These are phyloP conservation scores for Calcarius lapponicus DNA, from an alignment of 2,797 vertebrate genomes.

Conservation along the genomic window DNA sequence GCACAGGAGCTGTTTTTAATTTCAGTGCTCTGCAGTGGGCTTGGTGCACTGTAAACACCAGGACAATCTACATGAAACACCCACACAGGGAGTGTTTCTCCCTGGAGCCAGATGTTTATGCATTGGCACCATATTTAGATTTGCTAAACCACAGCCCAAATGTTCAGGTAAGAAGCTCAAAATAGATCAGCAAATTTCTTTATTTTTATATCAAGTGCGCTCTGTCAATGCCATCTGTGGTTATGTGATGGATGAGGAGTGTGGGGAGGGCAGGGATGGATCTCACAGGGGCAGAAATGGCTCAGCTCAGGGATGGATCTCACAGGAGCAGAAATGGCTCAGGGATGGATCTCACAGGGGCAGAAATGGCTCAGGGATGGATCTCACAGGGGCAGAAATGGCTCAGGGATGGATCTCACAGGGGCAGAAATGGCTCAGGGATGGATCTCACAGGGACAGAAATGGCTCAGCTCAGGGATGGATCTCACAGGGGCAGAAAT, in stretches of 20 bases:
- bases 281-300: not conserved
- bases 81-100: conserved; percentile 76
- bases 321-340: not conserved
- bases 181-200: not conserved
- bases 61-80: conserved; percentile 88
- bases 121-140: conserved; percentile 91
- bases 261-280: not conserved
- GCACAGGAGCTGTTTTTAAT: conserved; percentile 78
- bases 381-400: not conserved
- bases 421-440: no score
- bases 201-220: not conserved
- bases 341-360: not conserved
- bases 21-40: conserved; percentile 88
- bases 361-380: not conserved
- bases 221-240: not conserved
- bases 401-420: no score
- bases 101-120: conserved; percentile 83
- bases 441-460: not conserved
- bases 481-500: not conserved
- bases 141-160: conserved; percentile 90
- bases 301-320: not conserved
- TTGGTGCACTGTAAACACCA: conserved; percentile 94
- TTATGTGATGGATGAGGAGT: not conserved
- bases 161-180: conserved; percentile 81
- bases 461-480: not conserved